Conservation (phyloP, 2,113 vertebrate genomes). For the Hippopotamus amphibius region DNA sequence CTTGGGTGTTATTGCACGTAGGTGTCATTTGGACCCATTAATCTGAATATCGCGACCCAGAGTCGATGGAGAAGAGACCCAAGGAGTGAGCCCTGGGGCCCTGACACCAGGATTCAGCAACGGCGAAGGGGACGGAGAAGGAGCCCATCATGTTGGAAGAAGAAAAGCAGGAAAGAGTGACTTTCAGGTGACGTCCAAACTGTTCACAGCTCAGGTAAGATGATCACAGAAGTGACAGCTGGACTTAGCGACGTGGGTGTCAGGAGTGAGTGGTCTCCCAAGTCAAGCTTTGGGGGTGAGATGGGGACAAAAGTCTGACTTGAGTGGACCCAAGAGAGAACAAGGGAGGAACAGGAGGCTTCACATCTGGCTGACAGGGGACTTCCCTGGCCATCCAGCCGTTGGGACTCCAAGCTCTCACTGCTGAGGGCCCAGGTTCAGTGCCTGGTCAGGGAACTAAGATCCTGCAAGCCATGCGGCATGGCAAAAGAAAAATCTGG, state of each 20-base stretch:
- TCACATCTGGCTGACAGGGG: background rate
- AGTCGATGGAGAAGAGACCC: too few species aligned
- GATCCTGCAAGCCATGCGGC: too few species aligned
- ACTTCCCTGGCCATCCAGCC: too few species aligned
- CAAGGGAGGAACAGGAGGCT: background rate
- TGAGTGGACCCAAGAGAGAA: background rate
- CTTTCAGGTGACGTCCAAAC: rapidly evolving
- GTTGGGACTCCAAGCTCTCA: too few species aligned
- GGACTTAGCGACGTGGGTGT: background rate
- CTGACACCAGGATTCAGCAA: background rate
- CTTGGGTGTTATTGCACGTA: background rate
- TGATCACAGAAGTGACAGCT: background rate
- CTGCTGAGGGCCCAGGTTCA: too few species aligned
- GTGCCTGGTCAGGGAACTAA: too few species aligned
- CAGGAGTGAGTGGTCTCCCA: background rate
- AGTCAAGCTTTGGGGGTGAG: too few species aligned
- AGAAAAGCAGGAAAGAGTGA: background rate
- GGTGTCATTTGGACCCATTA: too few species aligned
- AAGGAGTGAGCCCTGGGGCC: background rate
- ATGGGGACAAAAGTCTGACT: background rate
- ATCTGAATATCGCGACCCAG: background rate
- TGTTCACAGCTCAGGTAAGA: background rate
- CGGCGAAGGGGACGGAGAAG: background rate
- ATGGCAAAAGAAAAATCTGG: too few species aligned
- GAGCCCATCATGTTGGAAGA: background rate